A percentile compares a stretch with the other conserved stretches of the same genome.
These are phyloP conservation scores for Porites evermanni DNA, from an alignment of 92 coral and sea anemone species.

Conservation along the genomic window DNA sequence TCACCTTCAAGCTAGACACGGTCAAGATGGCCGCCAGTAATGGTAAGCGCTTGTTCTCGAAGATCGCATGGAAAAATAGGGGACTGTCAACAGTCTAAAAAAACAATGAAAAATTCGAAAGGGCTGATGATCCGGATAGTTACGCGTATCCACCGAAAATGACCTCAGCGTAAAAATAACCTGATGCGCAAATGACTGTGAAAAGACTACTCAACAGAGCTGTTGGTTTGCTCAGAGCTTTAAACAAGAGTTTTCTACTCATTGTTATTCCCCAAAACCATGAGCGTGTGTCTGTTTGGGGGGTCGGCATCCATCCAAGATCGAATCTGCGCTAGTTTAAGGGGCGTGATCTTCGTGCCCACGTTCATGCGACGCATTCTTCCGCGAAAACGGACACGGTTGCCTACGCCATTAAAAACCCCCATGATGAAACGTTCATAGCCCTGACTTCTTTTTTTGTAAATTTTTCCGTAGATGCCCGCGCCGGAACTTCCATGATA, in stretches of 20 bases:
- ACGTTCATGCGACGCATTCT: conserved; percentile 61
- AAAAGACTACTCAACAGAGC: background rate
- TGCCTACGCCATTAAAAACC: conserved; percentile 74
- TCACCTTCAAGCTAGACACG: too few relatives aligned
- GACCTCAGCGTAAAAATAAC: too few relatives aligned
- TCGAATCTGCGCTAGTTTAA: conserved; percentile 73
- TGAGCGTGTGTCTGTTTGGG: background rate
- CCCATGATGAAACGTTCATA: conserved; percentile 66
- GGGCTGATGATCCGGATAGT: background rate
- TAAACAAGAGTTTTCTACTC: background rate
- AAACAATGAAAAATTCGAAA: too few relatives aligned
- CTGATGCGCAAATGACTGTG: background rate
- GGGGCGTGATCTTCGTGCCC: conserved; percentile 69
- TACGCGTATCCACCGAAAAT: too few relatives aligned
- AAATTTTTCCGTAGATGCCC: conserved; percentile 55
- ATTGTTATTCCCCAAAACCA: background rate
- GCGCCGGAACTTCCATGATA: conserved; percentile 73
- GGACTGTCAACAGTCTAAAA: too few relatives aligned
- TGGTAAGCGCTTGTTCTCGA: too few relatives aligned
- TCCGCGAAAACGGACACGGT: conserved; percentile 40
- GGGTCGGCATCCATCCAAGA: conserved; percentile 45
- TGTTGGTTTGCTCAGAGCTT: conserved; percentile 12
- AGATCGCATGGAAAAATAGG: too few relatives aligned
- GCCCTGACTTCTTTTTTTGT: background rate
- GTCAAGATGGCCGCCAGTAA: too few relatives aligned